These are phyloP conservation scores for Liolophura sinensis DNA, from an alignment of 1,140 invertebrate genomes.

Conservation along the genomic window DNA sequence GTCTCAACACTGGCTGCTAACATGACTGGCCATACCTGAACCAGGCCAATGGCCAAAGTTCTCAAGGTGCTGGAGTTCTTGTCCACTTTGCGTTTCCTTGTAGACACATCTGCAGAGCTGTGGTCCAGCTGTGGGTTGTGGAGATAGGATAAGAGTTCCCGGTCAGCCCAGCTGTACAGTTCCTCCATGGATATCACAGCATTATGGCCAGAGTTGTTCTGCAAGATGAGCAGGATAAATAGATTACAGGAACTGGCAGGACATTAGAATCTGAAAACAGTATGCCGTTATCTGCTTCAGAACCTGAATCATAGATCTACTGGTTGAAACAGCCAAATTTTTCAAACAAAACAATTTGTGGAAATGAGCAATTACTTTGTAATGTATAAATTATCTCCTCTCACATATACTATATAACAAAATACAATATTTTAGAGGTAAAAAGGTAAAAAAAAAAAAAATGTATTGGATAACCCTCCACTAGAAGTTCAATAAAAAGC, in stretches of 20 bases:
- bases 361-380: background rate
- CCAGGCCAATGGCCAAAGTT: background rate
- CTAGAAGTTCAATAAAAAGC: too few relatives aligned
- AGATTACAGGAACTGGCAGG: background rate
- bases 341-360: background rate
- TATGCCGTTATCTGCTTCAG: background rate
- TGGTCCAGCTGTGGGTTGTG: background rate
- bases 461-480: too few relatives aligned
- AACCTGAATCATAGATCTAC: background rate
- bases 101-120: background rate
- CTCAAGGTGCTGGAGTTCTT: background rate
- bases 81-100: background rate
- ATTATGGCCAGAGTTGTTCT: slow-evolving; percentile 5
- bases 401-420: background rate
- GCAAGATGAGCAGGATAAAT: background rate
- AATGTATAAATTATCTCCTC: background rate
- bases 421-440: too few relatives aligned
- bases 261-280: too few relatives aligned
- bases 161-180: slow-evolving; percentile 9
- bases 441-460: too few relatives aligned
- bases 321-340: background rate
- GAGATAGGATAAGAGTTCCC: slow-evolving; percentile 1
- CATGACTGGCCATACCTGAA: background rate
- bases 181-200: slow-evolving; percentile 5
- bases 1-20: background rate